A percentile compares a stretch with the other conserved stretches of the same genome.
Evolutionary conservation across 2,797 vertebrate species (phyloP).

Genomic region (Stomatorhinus walkeri): DNA sequence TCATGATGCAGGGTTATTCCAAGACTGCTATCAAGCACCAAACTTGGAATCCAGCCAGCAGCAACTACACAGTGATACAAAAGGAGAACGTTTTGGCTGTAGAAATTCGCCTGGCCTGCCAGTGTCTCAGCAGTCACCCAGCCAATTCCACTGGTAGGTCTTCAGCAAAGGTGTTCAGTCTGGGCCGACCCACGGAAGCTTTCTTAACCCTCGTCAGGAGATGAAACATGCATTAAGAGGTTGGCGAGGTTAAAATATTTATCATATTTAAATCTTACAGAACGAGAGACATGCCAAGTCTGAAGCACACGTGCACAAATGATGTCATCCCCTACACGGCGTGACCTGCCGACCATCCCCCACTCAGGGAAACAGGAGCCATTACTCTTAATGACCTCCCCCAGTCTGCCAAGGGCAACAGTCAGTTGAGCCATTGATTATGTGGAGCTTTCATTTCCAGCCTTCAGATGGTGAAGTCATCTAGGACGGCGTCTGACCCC

Average conservation of each 20-base stretch:
- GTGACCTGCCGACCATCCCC: constrained; percentile 27
- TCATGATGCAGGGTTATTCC: not conserved
- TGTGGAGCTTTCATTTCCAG: constrained; percentile 25
- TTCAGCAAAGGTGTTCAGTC: not conserved
- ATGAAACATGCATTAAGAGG: not conserved
- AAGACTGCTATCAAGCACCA: not conserved
- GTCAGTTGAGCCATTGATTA: constrained; percentile 33
- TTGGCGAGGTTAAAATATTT: not conserved
- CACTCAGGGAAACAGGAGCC: constrained; percentile 15
- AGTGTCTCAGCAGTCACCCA: not conserved
- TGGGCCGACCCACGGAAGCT: not conserved
- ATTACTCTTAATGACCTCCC: constrained; percentile 23
- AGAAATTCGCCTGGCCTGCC: not conserved
- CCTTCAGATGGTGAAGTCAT: constrained; percentile 21
- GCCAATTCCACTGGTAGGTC: not conserved
- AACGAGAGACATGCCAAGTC: not conserved
- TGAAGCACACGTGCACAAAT: not conserved
- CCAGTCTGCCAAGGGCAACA: constrained; percentile 12
- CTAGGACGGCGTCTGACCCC: not conserved
- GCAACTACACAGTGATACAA: constrained; percentile 6
- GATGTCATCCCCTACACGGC: constrained; percentile 16
- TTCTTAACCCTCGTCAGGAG: not conserved
- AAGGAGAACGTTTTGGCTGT: not conserved
- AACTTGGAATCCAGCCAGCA: not conserved
- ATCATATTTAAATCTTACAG: not conserved